phyloP scores from a whole-genome alignment of 2,797 vertebrate species.

The Momotus momota region DNA sequence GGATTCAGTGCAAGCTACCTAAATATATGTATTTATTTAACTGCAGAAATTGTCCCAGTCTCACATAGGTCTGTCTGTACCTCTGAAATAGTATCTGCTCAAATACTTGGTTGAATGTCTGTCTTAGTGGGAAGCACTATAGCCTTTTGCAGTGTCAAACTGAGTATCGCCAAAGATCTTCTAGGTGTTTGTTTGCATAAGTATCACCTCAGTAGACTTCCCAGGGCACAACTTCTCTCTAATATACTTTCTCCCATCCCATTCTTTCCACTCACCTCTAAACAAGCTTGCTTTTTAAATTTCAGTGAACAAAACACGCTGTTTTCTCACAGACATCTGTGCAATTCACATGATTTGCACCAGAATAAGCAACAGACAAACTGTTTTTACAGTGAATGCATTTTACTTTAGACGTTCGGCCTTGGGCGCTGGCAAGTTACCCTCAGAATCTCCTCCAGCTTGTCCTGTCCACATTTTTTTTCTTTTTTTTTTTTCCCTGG shows the following conservation, averaged over 20 bases:
- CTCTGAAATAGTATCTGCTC: background rate
- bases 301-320: background rate
- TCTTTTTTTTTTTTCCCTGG: background rate
- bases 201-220: background rate
- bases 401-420: background rate
- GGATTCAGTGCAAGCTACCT: background rate
- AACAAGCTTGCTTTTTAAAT: background rate
- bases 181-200: background rate
- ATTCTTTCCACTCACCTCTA: background rate
- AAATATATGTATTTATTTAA: background rate
- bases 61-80: background rate
- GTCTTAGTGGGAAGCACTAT: background rate
- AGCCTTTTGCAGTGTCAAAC: background rate
- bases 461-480: slow-evolving; percentile 1
- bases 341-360: background rate
- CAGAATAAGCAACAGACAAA: background rate
- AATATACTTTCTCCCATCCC: background rate
- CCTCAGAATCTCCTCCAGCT: background rate
- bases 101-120: background rate
- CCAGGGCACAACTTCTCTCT: background rate
- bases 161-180: background rate
- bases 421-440: background rate
- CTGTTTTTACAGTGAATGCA: background rate
- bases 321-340: background rate
- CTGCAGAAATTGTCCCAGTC: background rate